These are phyloP conservation scores for Catostomus latipinnis DNA, from an alignment of 2,797 vertebrate genomes.

Conservation along the genomic window DNA sequence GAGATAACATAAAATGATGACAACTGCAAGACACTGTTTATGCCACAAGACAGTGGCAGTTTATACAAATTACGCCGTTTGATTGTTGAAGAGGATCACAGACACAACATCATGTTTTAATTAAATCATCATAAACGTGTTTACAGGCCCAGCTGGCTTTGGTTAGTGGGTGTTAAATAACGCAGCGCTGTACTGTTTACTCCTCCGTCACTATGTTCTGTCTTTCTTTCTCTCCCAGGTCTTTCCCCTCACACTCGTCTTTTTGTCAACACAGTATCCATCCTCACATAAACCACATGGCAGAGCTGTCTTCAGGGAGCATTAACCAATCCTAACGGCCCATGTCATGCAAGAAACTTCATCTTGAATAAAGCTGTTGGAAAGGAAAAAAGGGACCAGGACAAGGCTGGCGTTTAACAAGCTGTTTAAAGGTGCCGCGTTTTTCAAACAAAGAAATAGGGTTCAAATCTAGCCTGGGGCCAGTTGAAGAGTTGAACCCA, in stretches of 20 bases:
- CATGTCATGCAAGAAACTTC: constrained; percentile 48
- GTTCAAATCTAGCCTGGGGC: constrained; percentile 49
- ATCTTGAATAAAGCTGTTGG: constrained; percentile 57
- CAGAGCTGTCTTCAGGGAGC: constrained; percentile 39
- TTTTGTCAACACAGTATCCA: constrained; percentile 61
- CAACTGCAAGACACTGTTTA: constrained; percentile 53
- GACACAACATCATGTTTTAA: constrained; percentile 88
- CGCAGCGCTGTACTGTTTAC: constrained; percentile 86
- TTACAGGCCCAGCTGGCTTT: constrained; percentile 92
- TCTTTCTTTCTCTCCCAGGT: constrained; percentile 61
- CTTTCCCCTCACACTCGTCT: constrained; percentile 85
- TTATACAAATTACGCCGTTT: constrained; percentile 64
- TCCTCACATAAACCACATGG: constrained; percentile 45
- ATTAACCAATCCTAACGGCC: constrained; percentile 52
- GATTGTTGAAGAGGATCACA: constrained; percentile 77
- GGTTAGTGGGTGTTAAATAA: constrained; percentile 91
- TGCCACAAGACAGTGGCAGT: constrained; percentile 65
- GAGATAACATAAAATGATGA: constrained; percentile 43
- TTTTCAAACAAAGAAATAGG: constrained; percentile 40
- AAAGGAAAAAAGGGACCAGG: constrained; percentile 63
- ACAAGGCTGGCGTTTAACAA: constrained; percentile 69
- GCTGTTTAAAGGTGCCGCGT: constrained; percentile 67
- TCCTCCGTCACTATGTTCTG: constrained; percentile 79
- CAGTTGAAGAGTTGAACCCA: constrained; percentile 30
- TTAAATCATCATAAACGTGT: constrained; percentile 92